Evolutionary conservation across 1,140 invertebrate genomes (phyloP), one percentile per base, ranked within the genome.

Genomic region (Drosophila nebulosa): DNA sequence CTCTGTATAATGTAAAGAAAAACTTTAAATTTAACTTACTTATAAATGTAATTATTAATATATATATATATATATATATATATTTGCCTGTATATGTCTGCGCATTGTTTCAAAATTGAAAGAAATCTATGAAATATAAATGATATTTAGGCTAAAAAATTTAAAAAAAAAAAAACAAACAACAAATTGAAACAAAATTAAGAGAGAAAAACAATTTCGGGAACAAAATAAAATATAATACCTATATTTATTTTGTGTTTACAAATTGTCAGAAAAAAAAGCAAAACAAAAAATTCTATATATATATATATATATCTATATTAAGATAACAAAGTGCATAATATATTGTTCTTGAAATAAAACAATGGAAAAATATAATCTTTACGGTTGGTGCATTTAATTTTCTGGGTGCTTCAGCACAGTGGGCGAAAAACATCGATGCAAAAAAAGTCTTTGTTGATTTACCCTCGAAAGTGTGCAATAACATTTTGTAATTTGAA

Each of bases 61-160:
- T 72, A 78, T 57, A 26, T 22, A 46, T 21, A 14, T 35, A 50
- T 56, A 24, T 32, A 32, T 46, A 59, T 74, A 36, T 51, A 63
- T 66, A 42, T 59, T 74, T 75, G 30, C 69, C 68, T 74, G 16
- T 61, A 59, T 16, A 64, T 69, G 16, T 21, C 60, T 76, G 36
- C 69, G 62, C 18, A 18, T 46, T 73, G 67, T 84, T 76, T 79
- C 76, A 70, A 73, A 80, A 79, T 76, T 76, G 14, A 55, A 67
- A 56, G 9, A 63, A 58, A 51, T 61, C 69, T 16, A 71, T 61
- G 59, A 65, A 72, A 67, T 21, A 30, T 5, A 68, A 85, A 70
- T 80, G 80, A 84, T 84, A 84, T 79, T 85, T 84, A 84, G 80
- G 80, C 77, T 84, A 79, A 84, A 62, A 79, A 80, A n/a, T n/a